phyloP scores from a whole-genome alignment of 2,113 vertebrate genomes.

The Suncus etruscus region DNA sequence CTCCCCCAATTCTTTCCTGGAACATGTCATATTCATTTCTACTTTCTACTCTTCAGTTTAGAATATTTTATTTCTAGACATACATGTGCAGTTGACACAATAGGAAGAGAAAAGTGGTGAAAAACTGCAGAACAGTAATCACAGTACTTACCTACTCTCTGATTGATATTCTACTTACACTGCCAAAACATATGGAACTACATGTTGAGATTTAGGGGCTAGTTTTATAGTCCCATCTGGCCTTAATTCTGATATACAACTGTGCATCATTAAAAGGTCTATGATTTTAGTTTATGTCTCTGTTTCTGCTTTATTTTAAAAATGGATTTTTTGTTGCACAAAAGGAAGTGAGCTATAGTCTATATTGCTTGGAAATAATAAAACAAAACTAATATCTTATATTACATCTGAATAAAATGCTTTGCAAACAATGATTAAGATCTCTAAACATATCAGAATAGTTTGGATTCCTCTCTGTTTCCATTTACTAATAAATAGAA shows the following conservation, averaged over 20 bases:
- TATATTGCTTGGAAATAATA: constrained; percentile 56
- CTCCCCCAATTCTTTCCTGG: fast-evolving
- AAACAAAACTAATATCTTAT: constrained; percentile 58
- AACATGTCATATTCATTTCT: neutral
- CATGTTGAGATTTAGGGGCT: constrained; percentile 42
- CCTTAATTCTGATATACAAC: constrained; percentile 56
- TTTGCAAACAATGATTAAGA: constrained; percentile 57
- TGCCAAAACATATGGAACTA: constrained; percentile 20
- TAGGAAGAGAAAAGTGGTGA: neutral
- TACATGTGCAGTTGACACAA: neutral
- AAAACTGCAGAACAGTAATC: neutral
- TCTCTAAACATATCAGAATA: neutral
- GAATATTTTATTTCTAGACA: neutral
- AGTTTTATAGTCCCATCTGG: constrained; percentile 66
- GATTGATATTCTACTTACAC: neutral
- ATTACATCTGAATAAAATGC: constrained; percentile 39
- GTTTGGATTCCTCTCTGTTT: constrained; percentile 48
- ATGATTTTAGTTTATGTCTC: constrained; percentile 43
- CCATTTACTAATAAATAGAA: constrained; percentile 63
- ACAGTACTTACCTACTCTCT: neutral
- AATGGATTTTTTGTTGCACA: constrained; percentile 59
- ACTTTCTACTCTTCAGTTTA: neutral
- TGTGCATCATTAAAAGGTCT: constrained; percentile 14
- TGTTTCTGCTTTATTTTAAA: constrained; percentile 61
- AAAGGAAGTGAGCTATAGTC: constrained; percentile 2